Evolutionary conservation across 2,888 invertebrate genomes (phyloP), one percentile per base, ranked within the genome.

Genomic region (Alcis repandata): DNA sequence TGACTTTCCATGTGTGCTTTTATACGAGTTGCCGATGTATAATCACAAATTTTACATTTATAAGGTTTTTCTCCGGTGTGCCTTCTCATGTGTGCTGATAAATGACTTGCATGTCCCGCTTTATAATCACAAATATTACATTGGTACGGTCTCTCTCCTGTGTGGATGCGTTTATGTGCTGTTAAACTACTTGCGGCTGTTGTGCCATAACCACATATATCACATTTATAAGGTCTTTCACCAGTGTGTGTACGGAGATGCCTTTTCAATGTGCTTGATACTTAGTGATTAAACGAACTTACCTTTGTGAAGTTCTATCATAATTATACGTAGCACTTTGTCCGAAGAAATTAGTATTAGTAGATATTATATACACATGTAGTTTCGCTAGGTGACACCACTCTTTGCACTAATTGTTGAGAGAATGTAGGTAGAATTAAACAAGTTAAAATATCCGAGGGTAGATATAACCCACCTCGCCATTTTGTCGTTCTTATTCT

Each of bases 31-130:
- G 32, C 17, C 17, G 49, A 19, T 36, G 53, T 64, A 15, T 69
- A 67, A 32, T 60, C 63, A 38, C 69, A 69, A 45, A 66, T 51
- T 19, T 69, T 63, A 32, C 69, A 69, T 0, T 63, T 63, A n/a
- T 60, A 69, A 0, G 63, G 67, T 20, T 61, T 67, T 9, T 67
- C 69, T 0, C 69, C 69, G 0, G 63, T 52, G 19, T 69, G 69
- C 22, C 56, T 63, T 36, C 33, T 58, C 45, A 67, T 46, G 15
- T 69, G 69, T 1, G 51, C 36, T 19, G 8, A 19, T 36, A 51
- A 49, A 33, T 49, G 49, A 27, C 49, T 51, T 8, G 36, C 51
- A 38, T 36, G 19, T 13, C 36, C 51, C 2, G 51, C 36, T 36
- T 10, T 36, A 36, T 51, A 51, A 13, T 51, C 36, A n/a, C 51